Base-by-base conservation (phyloP, 2,888 invertebrate genomes). In the Lasioglossum pauxillum region DNA sequence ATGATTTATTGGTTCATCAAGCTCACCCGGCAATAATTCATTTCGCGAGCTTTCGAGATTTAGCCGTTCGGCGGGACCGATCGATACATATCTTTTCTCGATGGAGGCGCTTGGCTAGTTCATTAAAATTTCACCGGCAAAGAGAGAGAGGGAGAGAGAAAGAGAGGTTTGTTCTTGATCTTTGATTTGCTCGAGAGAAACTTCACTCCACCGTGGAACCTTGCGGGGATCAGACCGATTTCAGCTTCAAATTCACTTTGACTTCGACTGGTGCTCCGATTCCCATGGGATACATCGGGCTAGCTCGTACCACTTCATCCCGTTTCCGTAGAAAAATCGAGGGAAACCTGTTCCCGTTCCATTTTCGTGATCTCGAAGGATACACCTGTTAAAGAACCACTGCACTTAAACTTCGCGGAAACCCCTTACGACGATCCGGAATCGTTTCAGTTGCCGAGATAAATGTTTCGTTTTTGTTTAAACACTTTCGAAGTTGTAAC, bases 41-140 rank as follows among this genome's bases (percentile, higher is more conserved):
- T 88, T 91, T 85, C 80, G 72, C 82, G 81, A 75, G 84, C 88
- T 90, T 85, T 83, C 85, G 84, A 88, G 90, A 91, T 89, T 91
- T 91, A 87, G 78, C 75, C 75, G 72, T 72, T 73, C 35, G 71
- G 27, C 77, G 73, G 77, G 75, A 79, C 78, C 90, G 78, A 88
- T 91, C 86, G 81, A 83, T 88, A 78, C 76, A 80, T 64, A 81
- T 71, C 41, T 79, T 77, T 84, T 60, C 80, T 80, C 83, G 80
- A 75, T 73, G 64, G 78, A 82, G 71, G 83, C 82, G 53, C 44
- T 82, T 80, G 75, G 78, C 80, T 82, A 83, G 90, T 89, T 90
- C 91, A 93, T 93, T 91, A 93, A 93, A 91, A 60, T 92, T 93
- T 92, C 86, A 93, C 73, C 80, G 77, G 3, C 0, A 12, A 5